Evolutionary conservation across 2,888 invertebrate genomes (phyloP), one percentile per base, ranked within the genome.

Genomic region (Leptinotarsa peninsularis): DNA sequence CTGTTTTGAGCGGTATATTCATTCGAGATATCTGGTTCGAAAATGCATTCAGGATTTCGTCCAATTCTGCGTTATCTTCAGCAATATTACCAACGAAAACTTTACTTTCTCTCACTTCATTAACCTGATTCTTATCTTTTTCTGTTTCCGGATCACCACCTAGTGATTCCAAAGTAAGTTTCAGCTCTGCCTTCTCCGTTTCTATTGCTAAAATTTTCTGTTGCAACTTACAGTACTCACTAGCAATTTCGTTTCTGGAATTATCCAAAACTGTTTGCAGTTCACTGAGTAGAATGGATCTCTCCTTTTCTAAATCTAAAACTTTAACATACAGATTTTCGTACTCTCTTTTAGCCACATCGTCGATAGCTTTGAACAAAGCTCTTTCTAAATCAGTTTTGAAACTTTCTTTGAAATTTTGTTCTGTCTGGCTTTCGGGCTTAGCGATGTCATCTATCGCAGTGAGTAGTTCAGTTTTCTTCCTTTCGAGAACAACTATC

Each of bases 231-330:
- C 74, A 77, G 63, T 84, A 83, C 72, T 83, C 82, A 10, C 77
- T 74, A 4, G 82, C 82, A 21, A 83, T 83, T 71, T 82, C 79
- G 54, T 80, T 80, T 21, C 79, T 80, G 10, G 84, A 84, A 18
- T 73, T 56, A 21, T 82, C 82, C 49, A 84, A 52, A 14, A 83
- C 76, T 10, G 70, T 49, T 67, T 83, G 82, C 10, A 84, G 75
- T 50, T 83, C 80, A 18, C 54, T 74, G 15, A 84, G 63, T 33
- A 84, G 75, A 21, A 79, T 70, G 0, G 81, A 77, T 49, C 82
- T 68, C 75, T 84, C 82, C 18, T 79, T 70, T 75, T 84, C 83
- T 49, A 84, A 67, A 54, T 83, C 78, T 10, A 81, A 74, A 67
- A 83, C 81, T 76, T 79, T 79, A 21, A 78, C 69, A 54, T 81